These are phyloP conservation scores for Drosophila fungiperda DNA, from an alignment of 2,888 invertebrate species.

Conservation along the genomic window DNA sequence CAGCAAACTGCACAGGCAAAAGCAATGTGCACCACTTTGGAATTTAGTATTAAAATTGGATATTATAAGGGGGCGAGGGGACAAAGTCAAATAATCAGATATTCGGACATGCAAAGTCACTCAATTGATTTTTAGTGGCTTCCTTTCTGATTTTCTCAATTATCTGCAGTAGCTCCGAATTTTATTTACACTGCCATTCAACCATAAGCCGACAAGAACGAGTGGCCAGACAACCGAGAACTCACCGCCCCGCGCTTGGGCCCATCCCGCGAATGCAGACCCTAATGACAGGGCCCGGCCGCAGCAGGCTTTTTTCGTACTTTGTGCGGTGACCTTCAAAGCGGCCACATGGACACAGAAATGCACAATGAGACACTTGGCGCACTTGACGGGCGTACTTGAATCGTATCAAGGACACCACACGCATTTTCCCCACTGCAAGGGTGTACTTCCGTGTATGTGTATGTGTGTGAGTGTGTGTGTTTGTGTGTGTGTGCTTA, in stretches of 20 bases:
- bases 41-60: not conserved
- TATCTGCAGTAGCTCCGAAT: constrained; percentile 53
- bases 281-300: constrained; percentile 68
- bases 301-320: constrained; percentile 20
- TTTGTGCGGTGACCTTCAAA: constrained; percentile 56
- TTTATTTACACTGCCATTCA: constrained; percentile 54
- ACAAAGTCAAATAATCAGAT: constrained; percentile 12
- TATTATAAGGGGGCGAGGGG: constrained; percentile 6
- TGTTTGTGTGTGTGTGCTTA: constrained; percentile 40
- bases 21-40: constrained; percentile 13
- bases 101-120: constrained; percentile 65
- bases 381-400: constrained; percentile 75
- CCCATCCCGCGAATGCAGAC: not conserved
- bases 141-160: constrained; percentile 52
- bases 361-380: constrained; percentile 80
- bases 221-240: constrained; percentile 14
- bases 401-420: constrained; percentile 76
- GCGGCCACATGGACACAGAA: constrained; percentile 57
- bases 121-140: constrained; percentile 74
- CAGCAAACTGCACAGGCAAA: constrained; percentile 18
- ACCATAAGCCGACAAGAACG: constrained; percentile 10
- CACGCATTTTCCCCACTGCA: constrained; percentile 32
- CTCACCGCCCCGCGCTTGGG: constrained; percentile 3
- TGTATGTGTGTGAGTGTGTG: constrained; percentile 20
- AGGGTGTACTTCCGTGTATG: constrained; percentile 7